Evolutionary conservation across 2,113 vertebrate genomes (phyloP).

Genomic region (Sisor rabdophorus): DNA sequence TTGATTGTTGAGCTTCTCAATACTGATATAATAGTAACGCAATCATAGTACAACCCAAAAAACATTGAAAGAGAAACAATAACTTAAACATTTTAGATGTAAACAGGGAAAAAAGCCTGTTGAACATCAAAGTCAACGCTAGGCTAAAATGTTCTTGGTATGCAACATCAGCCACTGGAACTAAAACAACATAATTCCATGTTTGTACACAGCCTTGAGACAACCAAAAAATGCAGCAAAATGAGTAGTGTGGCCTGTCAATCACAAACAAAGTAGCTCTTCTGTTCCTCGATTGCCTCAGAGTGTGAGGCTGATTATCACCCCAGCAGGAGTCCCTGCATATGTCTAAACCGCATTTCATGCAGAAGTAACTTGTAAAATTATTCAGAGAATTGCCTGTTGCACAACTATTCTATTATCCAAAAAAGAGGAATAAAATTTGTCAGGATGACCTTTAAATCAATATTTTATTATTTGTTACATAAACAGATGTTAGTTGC

Average conservation of each 20-base stretch:
- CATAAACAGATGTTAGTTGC: not conserved
- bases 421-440: constrained; percentile 23
- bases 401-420: not conserved
- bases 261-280: constrained; percentile 23
- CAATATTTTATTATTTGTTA: too few relatives aligned
- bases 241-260: constrained; percentile 18
- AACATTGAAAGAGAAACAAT: too few relatives aligned
- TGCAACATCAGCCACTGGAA: constrained; percentile 5
- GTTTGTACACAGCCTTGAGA: constrained; percentile 26
- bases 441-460: constrained; percentile 23
- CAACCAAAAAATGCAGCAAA: constrained; percentile 7
- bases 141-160: not conserved
- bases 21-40: too few relatives aligned
- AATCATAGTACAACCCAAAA: too few relatives aligned
- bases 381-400: constrained; percentile 9
- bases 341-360: constrained; percentile 4
- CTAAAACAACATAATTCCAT: constrained; percentile 10
- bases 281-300: constrained; percentile 23
- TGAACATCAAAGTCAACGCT: not conserved
- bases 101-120: not conserved
- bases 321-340: constrained; percentile 3
- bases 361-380: not conserved
- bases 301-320: constrained; percentile 37
- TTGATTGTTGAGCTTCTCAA: too few relatives aligned
- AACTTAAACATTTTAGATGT: too few relatives aligned